These are phyloP conservation scores for Acrocephalus kingi DNA, from an alignment of 2,113 vertebrate species.

Conservation along the genomic window DNA sequence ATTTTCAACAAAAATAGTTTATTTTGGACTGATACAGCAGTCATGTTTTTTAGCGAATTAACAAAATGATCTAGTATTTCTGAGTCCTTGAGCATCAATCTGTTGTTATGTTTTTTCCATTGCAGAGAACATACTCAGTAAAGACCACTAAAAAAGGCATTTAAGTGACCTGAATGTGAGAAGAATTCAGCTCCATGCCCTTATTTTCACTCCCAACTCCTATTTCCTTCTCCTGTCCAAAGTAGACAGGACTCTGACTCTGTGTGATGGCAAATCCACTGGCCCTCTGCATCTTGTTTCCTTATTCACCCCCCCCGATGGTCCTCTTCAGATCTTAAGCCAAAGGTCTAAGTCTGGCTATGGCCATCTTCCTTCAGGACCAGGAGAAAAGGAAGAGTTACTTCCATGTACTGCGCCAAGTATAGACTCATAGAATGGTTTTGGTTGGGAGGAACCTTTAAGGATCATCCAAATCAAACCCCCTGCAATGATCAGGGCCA, in stretches of 20 bases:
- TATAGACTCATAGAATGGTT: neutral
- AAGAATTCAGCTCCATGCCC: neutral
- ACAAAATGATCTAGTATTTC: conserved; percentile 11
- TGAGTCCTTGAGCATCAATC: neutral
- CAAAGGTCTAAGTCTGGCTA: neutral
- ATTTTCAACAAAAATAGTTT: conserved; percentile 56
- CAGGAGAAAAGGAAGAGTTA: neutral
- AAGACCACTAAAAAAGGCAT: neutral
- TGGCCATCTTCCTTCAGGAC: neutral
- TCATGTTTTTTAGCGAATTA: conserved; percentile 5
- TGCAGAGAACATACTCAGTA: neutral
- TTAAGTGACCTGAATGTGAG: neutral
- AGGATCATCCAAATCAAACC: neutral
- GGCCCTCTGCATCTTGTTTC: neutral
- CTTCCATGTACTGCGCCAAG: neutral
- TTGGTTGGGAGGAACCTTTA: neutral
- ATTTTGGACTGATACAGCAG: neutral
- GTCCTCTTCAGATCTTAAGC: neutral
- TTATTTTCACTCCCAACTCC: neutral
- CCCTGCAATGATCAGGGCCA: neutral
- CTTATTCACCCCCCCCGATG: fast-evolving
- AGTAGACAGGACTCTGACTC: neutral
- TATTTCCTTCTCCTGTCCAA: neutral
- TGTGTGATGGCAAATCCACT: neutral
- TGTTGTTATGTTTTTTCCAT: neutral